Percentiles rank a stretch among this genome's conserved stretches.
phyloP scores from a whole-genome alignment of 2,113 vertebrate genomes.

The Aplodontia rufa region DNA sequence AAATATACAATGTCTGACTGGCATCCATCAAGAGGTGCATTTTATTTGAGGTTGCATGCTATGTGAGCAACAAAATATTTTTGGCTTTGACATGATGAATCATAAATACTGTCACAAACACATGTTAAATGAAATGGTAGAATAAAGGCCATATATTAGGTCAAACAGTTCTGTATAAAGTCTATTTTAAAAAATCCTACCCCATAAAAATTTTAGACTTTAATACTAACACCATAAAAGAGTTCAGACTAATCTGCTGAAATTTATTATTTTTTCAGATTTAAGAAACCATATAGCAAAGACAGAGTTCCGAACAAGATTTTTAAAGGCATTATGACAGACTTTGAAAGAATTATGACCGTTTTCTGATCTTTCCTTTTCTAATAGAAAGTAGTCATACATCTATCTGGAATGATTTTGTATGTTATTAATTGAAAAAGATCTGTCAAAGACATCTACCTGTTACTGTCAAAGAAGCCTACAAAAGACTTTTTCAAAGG shows the following conservation, averaged over 20 bases:
- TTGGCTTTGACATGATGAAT: conserved; percentile 48
- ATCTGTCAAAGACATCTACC: neutral
- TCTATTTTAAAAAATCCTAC: neutral
- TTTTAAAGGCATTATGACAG: neutral
- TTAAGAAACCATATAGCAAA: neutral
- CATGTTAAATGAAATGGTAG: conserved; percentile 46
- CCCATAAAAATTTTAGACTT: conserved; percentile 26
- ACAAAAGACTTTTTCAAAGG: conserved; percentile 60
- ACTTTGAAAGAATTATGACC: neutral
- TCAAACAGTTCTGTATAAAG: conserved; percentile 32
- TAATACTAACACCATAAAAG: neutral
- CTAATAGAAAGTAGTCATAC: neutral
- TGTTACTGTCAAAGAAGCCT: neutral
- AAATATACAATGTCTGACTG: conserved; percentile 31
- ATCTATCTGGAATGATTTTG: neutral
- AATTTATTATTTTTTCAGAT: neutral
- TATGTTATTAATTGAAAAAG: conserved; percentile 21
- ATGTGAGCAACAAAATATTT: conserved; percentile 54
- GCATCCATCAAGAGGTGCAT: conserved; percentile 46
- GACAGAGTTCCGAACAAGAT: conserved; percentile 1
- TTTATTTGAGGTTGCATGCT: conserved; percentile 29
- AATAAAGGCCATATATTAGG: conserved; percentile 51
- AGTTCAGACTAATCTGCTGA: neutral
- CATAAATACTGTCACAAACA: conserved; percentile 60
- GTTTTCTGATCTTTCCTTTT: conserved; percentile 21